Evolutionary conservation across 2,888 invertebrate species (phyloP), one percentile per base, ranked within the genome.

Genomic region (Brachyptera putata): DNA sequence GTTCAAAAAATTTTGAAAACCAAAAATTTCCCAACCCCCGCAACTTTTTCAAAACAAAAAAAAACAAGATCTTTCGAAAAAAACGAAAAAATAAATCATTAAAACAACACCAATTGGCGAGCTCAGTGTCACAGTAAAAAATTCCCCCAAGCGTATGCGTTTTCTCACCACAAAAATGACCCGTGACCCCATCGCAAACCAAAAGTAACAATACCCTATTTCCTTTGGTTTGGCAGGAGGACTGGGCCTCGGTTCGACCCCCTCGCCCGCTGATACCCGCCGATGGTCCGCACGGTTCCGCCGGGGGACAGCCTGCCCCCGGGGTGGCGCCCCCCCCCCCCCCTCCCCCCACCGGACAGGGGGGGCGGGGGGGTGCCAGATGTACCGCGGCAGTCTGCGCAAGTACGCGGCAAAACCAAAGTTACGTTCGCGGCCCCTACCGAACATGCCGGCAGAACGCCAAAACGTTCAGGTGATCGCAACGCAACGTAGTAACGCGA

Each of bases 401-500:
- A 80, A 84, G 60, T 89, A 86, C 73, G 79, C 58, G 84, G 84
- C 62, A n/a, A n/a, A 89, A 89, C 68, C 83, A 88, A 67, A 87
- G 91, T 97, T 96, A 90, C 71, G 89, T 96, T 66, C 89, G 41
- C 87, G 88, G 63, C 84, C 88, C 50, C 82, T 84, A 1, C 91
- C 95, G 72, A 79, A 80, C 57, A 79, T 81, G 60, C 81, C 56
- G 96, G 76, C 86, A 89, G 61, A 90, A 91, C 9, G 80, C 83
- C 64, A 85, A 86, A 70, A 93, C 92, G 4, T 85, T 91, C 67
- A 84, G 66, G 94, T 95, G n/a, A 90, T 94, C 5, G 84, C 84
- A 63, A 87, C 86, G 71, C 93, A 13, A 88, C 87, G 87, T 87
- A 77, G 77, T 79, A 74, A 63, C 60, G 57, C 30, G 61, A 56